Evolutionary conservation across 2,888 invertebrate genomes (phyloP).

Genomic region (Trachelus stipa): DNA sequence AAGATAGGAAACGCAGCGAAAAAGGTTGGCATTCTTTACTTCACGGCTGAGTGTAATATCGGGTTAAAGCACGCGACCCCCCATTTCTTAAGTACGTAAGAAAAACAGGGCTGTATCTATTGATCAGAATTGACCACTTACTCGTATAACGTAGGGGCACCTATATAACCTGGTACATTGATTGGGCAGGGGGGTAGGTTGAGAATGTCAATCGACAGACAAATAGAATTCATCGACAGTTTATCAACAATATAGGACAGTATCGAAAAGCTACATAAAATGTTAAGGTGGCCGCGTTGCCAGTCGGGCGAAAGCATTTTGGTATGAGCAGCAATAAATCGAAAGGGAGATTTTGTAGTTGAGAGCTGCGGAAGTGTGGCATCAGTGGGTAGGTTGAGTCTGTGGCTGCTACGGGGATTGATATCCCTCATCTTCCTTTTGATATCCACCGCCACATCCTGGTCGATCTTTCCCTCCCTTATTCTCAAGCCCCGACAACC

Average conservation of each 20-base stretch:
- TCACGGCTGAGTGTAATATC: slow-evolving; percentile 30
- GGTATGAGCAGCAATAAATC: slow-evolving; percentile 56
- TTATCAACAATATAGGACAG: background rate
- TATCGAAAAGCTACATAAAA: background rate
- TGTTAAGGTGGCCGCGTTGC: background rate
- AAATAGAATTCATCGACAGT: background rate
- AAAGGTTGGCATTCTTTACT: slow-evolving; percentile 36
- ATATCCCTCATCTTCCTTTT: slow-evolving; percentile 64
- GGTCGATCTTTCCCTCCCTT: slow-evolving; percentile 6
- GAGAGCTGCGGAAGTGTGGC: slow-evolving; percentile 59
- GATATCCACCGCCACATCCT: slow-evolving; percentile 53
- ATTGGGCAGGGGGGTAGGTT: background rate
- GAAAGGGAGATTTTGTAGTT: slow-evolving; percentile 59
- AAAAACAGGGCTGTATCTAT: background rate
- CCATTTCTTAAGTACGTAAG: background rate
- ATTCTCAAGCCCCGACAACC: slow-evolving; percentile 4
- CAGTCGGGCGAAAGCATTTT: slow-evolving; percentile 7
- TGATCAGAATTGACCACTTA: background rate
- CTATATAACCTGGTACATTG: background rate
- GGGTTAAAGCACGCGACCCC: background rate
- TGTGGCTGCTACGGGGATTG: slow-evolving; percentile 56
- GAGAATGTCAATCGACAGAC: background rate
- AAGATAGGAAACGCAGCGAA: slow-evolving; percentile 39
- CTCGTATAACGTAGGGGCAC: too few relatives aligned
- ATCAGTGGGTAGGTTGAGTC: slow-evolving; percentile 41